phyloP scores from a whole-genome alignment of 2,888 invertebrate genomes.

The Bembecia ichneumoniformis region DNA sequence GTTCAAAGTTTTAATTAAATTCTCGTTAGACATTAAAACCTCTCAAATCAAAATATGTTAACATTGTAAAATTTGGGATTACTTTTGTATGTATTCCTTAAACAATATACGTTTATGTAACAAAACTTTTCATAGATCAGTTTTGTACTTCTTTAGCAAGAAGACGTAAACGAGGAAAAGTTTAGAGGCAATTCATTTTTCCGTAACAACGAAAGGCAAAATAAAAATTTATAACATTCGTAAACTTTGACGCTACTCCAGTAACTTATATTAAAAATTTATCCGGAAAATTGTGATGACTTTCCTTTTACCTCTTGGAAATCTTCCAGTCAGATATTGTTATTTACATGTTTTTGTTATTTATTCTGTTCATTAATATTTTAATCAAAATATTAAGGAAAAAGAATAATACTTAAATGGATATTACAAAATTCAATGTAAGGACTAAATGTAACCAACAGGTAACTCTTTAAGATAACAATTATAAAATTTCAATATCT shows the following conservation, averaged over 20 bases:
- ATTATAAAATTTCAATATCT: too few species aligned
- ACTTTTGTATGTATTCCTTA: too few species aligned
- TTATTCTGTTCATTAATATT: too few species aligned
- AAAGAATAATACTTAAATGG: background rate
- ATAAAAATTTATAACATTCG: constrained; percentile 29
- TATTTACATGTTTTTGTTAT: too few species aligned
- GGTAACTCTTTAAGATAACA: too few species aligned
- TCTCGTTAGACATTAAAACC: too few species aligned
- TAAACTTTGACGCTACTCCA: constrained; percentile 27
- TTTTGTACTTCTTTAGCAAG: constrained; percentile 16
- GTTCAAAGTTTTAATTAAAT: too few species aligned
- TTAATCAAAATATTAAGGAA: background rate
- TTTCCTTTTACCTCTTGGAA: constrained; percentile 11
- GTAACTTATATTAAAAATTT: constrained; percentile 39
- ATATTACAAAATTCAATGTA: too few species aligned
- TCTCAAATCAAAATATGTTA: too few species aligned
- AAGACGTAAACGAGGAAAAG: constrained; percentile 21
- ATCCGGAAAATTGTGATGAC: constrained; percentile 29
- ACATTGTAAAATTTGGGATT: too few species aligned
- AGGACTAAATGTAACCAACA: too few species aligned
- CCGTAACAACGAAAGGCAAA: constrained; percentile 9
- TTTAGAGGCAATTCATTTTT: constrained; percentile 25
- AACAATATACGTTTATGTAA: too few species aligned
- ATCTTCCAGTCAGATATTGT: constrained; percentile 1
- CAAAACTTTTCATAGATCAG: constrained; percentile 9